phyloP scores from a whole-genome alignment of 2,888 invertebrate genomes.

The Aproaerema taeniolella region DNA sequence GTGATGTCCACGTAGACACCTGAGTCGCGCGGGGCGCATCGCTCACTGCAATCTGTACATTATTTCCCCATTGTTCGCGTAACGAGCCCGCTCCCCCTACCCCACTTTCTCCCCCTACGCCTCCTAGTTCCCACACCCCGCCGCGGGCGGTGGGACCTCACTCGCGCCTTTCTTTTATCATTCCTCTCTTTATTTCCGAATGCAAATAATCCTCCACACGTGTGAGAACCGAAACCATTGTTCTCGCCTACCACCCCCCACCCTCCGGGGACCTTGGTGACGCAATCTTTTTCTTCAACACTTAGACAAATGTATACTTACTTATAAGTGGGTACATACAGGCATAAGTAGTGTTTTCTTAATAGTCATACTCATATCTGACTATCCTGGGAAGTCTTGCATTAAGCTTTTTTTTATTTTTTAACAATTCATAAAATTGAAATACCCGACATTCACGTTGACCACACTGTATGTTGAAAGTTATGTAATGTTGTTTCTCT shows the following conservation, averaged over 20 bases:
- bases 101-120: constrained; percentile 38
- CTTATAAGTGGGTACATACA: not conserved
- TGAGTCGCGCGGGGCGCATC: constrained; percentile 75
- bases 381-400: too few species aligned
- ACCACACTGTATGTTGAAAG: too few species aligned
- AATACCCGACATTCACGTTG: too few species aligned
- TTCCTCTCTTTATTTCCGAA: constrained; percentile 79
- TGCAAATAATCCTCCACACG: constrained; percentile 79
- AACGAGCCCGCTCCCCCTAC: constrained; percentile 66
- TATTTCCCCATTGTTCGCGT: constrained; percentile 79
- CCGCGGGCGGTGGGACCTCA: constrained; percentile 73
- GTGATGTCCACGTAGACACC: constrained; percentile 69
- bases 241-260: constrained; percentile 67
- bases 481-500: too few species aligned
- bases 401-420: too few species aligned
- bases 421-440: too few species aligned
- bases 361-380: not conserved
- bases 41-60: constrained; percentile 79
- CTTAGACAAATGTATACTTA: constrained; percentile 58
- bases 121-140: constrained; percentile 70
- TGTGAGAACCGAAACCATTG: constrained; percentile 79
- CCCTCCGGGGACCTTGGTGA: constrained; percentile 72
- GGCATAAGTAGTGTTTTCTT: too few species aligned
- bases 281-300: constrained; percentile 74
- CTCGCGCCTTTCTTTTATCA: constrained; percentile 78